A percentile compares a stretch with the other conserved stretches of the same genome.
phyloP scores from a whole-genome alignment of 2,113 vertebrate species.

The Sylvietta virens region DNA sequence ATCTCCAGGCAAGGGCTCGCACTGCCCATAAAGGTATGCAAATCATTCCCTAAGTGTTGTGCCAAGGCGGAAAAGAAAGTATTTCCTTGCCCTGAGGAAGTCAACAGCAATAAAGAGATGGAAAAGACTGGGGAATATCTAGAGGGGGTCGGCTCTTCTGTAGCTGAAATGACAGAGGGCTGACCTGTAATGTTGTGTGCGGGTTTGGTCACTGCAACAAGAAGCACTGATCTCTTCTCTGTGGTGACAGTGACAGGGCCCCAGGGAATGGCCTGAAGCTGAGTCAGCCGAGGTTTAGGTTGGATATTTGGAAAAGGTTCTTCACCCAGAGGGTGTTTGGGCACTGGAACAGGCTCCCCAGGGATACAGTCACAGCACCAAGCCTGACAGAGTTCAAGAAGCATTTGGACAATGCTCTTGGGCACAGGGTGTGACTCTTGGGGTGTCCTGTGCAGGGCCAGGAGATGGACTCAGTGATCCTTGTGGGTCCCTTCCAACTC shows the following conservation, averaged over 20 bases:
- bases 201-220: neutral
- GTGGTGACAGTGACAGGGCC: neutral
- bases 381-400: neutral
- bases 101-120: neutral
- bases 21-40: neutral
- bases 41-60: neutral
- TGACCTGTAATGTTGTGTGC: neutral
- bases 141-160: neutral
- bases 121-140: neutral
- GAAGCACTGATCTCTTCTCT: neutral
- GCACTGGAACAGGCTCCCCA: neutral
- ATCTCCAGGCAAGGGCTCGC: constrained; percentile 36
- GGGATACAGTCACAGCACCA: neutral
- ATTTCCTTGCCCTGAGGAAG: constrained; percentile 48
- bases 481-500: neutral
- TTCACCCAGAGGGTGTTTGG: neutral
- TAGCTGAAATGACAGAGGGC: neutral
- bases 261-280: neutral
- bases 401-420: neutral
- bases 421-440: neutral
- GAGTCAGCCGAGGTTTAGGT: neutral
- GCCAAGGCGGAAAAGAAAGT: neutral
- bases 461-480: neutral
- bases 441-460: neutral
- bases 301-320: neutral